Evolutionary conservation across 2,113 vertebrate genomes (phyloP).

Genomic region (Daphoenositta chrysoptera): DNA sequence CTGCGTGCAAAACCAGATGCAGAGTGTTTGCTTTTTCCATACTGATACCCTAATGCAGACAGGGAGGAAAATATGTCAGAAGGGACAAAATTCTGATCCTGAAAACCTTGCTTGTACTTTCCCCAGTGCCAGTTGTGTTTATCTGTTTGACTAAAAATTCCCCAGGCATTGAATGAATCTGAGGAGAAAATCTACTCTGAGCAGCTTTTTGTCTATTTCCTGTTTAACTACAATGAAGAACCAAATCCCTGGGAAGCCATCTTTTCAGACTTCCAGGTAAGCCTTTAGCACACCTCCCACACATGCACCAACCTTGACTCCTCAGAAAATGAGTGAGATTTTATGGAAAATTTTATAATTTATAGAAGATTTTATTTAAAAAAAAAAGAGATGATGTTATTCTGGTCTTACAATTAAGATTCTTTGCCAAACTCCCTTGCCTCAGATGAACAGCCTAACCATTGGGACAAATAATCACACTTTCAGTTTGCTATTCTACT

Average conservation of each 20-base stretch:
- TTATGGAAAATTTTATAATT: background rate
- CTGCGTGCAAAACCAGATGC: background rate
- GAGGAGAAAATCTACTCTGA: background rate
- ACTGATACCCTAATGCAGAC: background rate
- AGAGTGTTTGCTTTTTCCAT: background rate
- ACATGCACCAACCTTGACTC: background rate
- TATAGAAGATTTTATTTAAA: no score
- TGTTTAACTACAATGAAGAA: background rate
- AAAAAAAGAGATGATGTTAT: rapidly evolving
- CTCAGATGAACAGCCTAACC: background rate
- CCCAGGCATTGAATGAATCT: background rate
- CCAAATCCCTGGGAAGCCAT: background rate
- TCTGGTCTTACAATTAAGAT: background rate
- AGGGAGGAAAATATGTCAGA: background rate
- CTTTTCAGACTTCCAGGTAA: background rate
- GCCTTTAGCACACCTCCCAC: background rate
- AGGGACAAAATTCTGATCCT: background rate
- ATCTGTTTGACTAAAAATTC: background rate
- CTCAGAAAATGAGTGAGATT: background rate
- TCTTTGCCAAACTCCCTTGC: background rate
- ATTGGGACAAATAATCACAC: background rate
- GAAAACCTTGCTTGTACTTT: background rate
- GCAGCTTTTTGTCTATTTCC: background rate
- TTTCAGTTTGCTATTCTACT: background rate
- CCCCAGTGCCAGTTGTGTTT: rapidly evolving